A percentile compares a stretch with the other conserved stretches of the same genome.
phyloP scores from a whole-genome alignment of 2,797 vertebrate genomes.

The Gambelia wislizenii region DNA sequence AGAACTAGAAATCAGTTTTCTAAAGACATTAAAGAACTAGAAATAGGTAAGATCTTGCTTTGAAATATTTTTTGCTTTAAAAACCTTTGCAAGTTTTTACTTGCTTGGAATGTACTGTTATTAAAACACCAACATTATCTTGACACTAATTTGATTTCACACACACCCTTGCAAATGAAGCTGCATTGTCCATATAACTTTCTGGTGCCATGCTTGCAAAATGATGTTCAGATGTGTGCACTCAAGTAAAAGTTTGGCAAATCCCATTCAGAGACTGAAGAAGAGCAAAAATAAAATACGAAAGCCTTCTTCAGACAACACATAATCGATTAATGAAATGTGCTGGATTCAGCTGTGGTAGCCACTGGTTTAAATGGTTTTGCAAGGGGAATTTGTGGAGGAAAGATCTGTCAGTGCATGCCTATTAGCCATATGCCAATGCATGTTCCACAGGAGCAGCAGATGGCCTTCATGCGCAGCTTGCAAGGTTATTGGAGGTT shows the following conservation, averaged over 20 bases:
- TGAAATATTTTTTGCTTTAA: not conserved
- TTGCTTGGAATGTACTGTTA: no score
- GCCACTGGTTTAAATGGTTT: not conserved
- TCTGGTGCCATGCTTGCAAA: not conserved
- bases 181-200: not conserved
- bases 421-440: not conserved
- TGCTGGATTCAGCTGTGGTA: not conserved
- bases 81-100: not conserved
- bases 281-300: not conserved
- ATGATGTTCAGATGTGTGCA: not conserved
- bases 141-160: not conserved
- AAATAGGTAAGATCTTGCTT: not conserved
- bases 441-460: not conserved
- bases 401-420: not conserved
- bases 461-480: not conserved
- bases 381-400: not conserved
- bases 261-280: no score
- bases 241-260: not conserved
- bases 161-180: not conserved
- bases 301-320: no score
- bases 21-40: not conserved
- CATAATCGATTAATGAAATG: no score
- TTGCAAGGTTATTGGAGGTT: not conserved
- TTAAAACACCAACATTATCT: not conserved
- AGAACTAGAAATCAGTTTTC: not conserved